Conservation (phyloP, 2,113 vertebrate genomes). For the Microcebus murinus region DNA sequence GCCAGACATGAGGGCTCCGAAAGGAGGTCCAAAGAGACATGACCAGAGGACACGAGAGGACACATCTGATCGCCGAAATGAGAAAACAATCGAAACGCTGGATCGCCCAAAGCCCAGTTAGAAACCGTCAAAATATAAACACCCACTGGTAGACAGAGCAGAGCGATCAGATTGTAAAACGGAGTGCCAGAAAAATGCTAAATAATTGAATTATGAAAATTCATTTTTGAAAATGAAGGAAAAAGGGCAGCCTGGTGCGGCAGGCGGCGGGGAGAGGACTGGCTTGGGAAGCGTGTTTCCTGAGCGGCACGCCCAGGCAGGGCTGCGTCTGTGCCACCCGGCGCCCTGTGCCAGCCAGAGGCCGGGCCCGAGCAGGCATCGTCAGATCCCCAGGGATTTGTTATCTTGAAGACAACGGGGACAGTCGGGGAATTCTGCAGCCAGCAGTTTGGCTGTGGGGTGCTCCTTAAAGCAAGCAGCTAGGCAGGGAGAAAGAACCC, state of each 20-base stretch:
- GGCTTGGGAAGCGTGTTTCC: neutral
- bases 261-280: neutral
- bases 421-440: neutral
- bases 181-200: neutral
- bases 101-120: conserved; percentile 39
- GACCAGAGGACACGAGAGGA: conserved; percentile 67
- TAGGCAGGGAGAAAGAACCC: no score
- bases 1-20: conserved; percentile 61
- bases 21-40: conserved; percentile 23
- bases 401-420: neutral
- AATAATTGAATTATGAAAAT: conserved; percentile 34
- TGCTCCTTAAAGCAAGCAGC: neutral
- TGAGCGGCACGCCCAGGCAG: neutral
- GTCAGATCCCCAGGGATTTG: neutral
- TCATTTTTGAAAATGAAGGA: neutral
- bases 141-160: conserved; percentile 51
- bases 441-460: neutral
- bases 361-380: neutral
- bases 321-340: neutral
- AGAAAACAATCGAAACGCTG: neutral
- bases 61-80: conserved; percentile 27
- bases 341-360: neutral
- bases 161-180: neutral
- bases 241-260: neutral
- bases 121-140: conserved; percentile 78